Conservation (phyloP, 1,140 invertebrate species). For the Apis laboriosa region DNA sequence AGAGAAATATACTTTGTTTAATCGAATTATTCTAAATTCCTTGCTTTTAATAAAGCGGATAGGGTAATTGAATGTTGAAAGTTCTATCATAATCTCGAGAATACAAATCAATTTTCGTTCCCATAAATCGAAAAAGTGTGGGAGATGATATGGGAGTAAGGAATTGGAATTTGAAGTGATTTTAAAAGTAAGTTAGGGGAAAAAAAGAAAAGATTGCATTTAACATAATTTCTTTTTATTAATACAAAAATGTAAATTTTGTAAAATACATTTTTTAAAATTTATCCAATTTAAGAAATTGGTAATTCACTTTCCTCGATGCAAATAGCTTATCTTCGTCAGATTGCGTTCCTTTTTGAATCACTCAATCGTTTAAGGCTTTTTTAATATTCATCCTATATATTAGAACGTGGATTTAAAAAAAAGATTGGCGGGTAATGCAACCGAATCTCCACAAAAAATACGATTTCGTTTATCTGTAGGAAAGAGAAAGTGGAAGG, state of each 20-base stretch:
- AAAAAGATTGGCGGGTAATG: slow-evolving; percentile 14
- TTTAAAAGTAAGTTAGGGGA: too few relatives aligned
- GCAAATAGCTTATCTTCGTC: too few relatives aligned
- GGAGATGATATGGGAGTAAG: neutral
- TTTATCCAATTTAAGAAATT: too few relatives aligned
- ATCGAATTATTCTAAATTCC: neutral
- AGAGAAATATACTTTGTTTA: neutral
- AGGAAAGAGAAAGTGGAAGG: too few relatives aligned
- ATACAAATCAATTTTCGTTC: neutral
- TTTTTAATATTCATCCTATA: too few relatives aligned
- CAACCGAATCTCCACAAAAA: neutral
- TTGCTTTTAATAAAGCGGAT: neutral
- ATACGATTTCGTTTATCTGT: slow-evolving; percentile 7
- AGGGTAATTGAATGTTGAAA: neutral
- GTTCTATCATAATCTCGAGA: neutral
- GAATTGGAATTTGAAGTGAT: too few relatives aligned
- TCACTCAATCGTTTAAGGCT: too few relatives aligned
- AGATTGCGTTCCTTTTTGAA: too few relatives aligned
- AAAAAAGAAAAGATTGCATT: too few relatives aligned
- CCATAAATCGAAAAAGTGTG: neutral
- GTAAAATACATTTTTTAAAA: too few relatives aligned
- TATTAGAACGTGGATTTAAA: neutral
- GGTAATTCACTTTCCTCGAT: too few relatives aligned
- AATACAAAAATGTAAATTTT: neutral
- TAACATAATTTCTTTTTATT: too few relatives aligned